Evolutionary conservation across 2,797 vertebrate genomes (phyloP).

Genomic region (Linurgus olivaceus): DNA sequence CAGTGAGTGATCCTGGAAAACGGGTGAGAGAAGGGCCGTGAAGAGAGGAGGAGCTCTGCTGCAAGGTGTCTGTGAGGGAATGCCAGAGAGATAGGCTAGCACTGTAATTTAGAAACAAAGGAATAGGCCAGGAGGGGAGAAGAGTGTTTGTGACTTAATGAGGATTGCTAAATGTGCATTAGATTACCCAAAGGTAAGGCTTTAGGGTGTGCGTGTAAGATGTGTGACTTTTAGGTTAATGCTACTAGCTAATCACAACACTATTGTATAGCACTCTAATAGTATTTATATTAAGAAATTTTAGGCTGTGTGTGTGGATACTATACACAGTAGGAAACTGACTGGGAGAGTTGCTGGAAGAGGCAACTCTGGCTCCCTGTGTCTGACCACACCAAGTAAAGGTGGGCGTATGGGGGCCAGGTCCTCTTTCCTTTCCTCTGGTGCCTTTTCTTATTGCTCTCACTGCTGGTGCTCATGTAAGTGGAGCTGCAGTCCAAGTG

Average conservation of each 20-base stretch:
- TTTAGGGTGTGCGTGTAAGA: accelerated
- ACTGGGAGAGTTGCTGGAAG: neutral
- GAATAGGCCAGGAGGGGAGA: neutral
- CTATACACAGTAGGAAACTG: neutral
- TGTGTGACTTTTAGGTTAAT: accelerated
- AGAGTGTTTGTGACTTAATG: neutral
- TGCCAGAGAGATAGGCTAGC: neutral
- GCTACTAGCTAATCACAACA: neutral
- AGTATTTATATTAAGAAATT: neutral
- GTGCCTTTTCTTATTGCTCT: neutral
- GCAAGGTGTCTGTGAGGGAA: neutral
- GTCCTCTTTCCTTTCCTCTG: neutral
- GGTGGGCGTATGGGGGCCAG: accelerated
- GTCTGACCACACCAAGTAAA: accelerated
- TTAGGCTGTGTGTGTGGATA: neutral
- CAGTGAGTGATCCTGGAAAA: neutral
- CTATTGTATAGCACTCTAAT: neutral
- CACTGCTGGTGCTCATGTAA: accelerated
- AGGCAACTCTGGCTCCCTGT: neutral
- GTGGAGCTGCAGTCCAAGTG: neutral
- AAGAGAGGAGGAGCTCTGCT: neutral
- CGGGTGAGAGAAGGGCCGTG: neutral
- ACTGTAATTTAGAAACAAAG: neutral
- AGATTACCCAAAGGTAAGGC: neutral
- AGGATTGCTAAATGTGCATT: neutral